Conservation (phyloP, 1,140 invertebrate genomes). For the Phocides pigmalion region DNA sequence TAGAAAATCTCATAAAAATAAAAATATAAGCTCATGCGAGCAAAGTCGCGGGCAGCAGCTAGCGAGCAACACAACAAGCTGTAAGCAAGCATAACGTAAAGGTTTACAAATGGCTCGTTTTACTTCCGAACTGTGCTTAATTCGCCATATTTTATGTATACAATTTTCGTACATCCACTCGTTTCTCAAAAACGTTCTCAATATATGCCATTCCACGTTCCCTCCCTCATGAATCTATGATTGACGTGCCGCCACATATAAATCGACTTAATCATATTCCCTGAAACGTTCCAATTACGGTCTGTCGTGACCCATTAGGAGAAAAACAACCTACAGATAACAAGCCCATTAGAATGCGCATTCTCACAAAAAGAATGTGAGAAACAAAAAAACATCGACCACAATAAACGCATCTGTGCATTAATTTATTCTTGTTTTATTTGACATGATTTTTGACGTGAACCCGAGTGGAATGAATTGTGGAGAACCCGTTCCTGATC, state of each 20-base stretch:
- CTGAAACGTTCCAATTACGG: slow-evolving; percentile 30
- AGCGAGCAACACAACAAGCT: no score
- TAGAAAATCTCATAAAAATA: no score
- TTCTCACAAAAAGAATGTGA: slow-evolving; percentile 28
- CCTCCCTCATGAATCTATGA: slow-evolving; percentile 21
- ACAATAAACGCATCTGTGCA: slow-evolving; percentile 30
- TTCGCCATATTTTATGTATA: no score
- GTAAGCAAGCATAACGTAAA: no score
- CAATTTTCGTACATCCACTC: no score
- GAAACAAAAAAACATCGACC: slow-evolving; percentile 13
- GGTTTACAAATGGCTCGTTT: no score
- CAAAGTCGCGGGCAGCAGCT: no score
- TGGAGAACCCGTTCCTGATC: slow-evolving; percentile 17
- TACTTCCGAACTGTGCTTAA: no score
- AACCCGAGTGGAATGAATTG: slow-evolving; percentile 31
- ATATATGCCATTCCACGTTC: slow-evolving; percentile 25
- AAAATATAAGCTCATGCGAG: no score
- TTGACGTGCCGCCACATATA: slow-evolving; percentile 31
- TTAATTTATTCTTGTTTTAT: slow-evolving; percentile 33
- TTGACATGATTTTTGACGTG: slow-evolving; percentile 24
- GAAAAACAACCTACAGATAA: slow-evolving; percentile 29
- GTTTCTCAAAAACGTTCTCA: not conserved
- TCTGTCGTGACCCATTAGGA: slow-evolving; percentile 31
- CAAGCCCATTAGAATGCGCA: slow-evolving; percentile 25
- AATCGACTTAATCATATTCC: slow-evolving; percentile 34